Evolutionary conservation across 2,113 vertebrate genomes (phyloP), one percentile per base, ranked within the genome.

Genomic region (Clupea harengus): DNA sequence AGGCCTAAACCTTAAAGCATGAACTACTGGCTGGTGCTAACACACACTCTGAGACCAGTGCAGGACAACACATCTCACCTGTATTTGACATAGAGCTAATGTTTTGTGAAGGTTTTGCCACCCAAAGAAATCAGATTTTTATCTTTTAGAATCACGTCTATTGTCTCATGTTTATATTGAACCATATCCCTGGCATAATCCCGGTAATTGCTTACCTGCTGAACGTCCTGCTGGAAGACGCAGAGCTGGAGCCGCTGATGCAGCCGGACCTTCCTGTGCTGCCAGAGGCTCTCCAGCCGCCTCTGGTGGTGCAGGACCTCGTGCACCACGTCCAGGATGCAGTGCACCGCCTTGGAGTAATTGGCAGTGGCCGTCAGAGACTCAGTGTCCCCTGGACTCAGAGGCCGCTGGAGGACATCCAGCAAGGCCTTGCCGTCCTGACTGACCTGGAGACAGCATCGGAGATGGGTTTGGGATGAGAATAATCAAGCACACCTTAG

Each of bases 301-400:
- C 98, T 92, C 93, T 99, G 98, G 91, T 99, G 98, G 83, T 99
- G 98, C 57, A 99, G 95, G 47, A 99, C 97, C 87, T 99, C 98
- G 0, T 99, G 98, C 0, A 99, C 98, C 88, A 99, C 97, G 0
- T 99, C 98, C 92, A 99, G 87, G 87, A 99, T 97, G 87, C 98
- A 98, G 91, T 99, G 98, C 28, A 99, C 98, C 0, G 98, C 98
- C 92, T 98, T 98, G 91, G 98, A 99, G 92, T 99, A 99, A 91
- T 99, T 99, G 85, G 98, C 98, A 6, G 97, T 97, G 57, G 98
- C 98, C 0, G 98, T 99, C 89, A 99, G 95, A 11, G 98, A 99
- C 81, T 99, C 98, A 0, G 98, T 95, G 92, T 98, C 99, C 18
- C 97, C 97, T 0, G 98, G 98, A 88, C 98, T 96, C 91, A 99